Conservation (phyloP, 2,888 invertebrate genomes). For the Antheraea yamamai region DNA sequence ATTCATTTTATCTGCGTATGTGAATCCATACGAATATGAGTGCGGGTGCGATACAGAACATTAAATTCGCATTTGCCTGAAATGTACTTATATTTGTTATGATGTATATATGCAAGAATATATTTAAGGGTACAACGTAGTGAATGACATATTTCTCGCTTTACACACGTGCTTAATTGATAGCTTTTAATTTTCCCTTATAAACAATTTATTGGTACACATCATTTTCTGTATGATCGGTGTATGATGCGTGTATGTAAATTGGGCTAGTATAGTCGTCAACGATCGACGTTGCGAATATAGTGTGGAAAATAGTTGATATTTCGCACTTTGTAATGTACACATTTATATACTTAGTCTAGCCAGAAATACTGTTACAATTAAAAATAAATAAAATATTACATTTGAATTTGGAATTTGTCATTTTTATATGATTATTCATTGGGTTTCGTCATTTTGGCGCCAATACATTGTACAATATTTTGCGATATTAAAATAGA, state of each 20-base stretch:
- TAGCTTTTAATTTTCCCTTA: slow-evolving; percentile 25
- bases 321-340: not conserved
- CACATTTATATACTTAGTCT: not conserved
- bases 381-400: no score
- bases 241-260: slow-evolving; percentile 44
- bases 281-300: slow-evolving; percentile 30
- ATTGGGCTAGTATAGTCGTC: slow-evolving; percentile 27
- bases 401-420: no score
- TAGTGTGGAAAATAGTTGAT: slow-evolving; percentile 21
- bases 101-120: not conserved
- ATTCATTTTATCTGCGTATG: slow-evolving; percentile 15
- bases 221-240: slow-evolving; percentile 43
- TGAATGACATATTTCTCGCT: slow-evolving; percentile 14
- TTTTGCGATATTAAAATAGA: no score
- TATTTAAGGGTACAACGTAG: slow-evolving; percentile 5
- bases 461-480: no score
- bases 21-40: slow-evolving; percentile 20
- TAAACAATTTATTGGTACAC: slow-evolving; percentile 36
- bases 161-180: slow-evolving; percentile 15
- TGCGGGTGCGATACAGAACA: slow-evolving; percentile 27
- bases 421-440: no score
- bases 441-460: no score
- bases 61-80: slow-evolving; percentile 37
- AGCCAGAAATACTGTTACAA: no score
- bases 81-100: slow-evolving; percentile 24